Conservation (phyloP, 2,113 vertebrate genomes). For the Brachypodius melanocephalos region DNA sequence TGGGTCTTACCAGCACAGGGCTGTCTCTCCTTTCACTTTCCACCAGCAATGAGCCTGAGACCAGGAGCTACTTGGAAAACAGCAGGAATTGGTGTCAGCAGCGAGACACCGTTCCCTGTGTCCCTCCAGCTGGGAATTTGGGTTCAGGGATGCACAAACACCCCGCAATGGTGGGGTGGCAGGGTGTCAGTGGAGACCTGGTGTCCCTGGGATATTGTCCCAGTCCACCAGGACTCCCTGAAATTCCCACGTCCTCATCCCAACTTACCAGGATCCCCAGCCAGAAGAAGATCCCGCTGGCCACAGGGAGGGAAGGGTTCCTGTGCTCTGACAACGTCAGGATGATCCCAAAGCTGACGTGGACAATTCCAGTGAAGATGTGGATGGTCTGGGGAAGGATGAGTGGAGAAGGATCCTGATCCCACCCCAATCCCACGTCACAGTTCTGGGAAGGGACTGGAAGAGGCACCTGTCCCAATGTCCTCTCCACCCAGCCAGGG, state of each 20-base stretch:
- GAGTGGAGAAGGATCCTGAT: background rate
- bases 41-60: slow-evolving; percentile 46
- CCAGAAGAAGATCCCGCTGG: slow-evolving; percentile 55
- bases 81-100: background rate
- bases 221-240: fast-evolving
- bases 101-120: background rate
- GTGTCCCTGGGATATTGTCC: background rate
- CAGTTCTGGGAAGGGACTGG: fast-evolving
- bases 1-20: slow-evolving; percentile 30
- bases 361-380: slow-evolving; percentile 3
- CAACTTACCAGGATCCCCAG: slow-evolving; percentile 31
- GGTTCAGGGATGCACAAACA: fast-evolving
- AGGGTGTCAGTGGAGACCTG: too few relatives aligned
- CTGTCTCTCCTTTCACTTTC: slow-evolving; percentile 46
- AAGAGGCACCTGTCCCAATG: fast-evolving
- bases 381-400: slow-evolving; percentile 33
- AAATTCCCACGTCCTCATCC: background rate
- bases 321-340: background rate
- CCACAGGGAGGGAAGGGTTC: background rate
- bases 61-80: slow-evolving; percentile 30
- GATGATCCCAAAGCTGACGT: slow-evolving; percentile 30
- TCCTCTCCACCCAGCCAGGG: background rate
- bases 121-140: fast-evolving
- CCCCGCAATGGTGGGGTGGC: fast-evolving
- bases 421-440: background rate